Evolutionary conservation across 2,888 invertebrate species (phyloP).

Genomic region (Megamerina dolium): DNA sequence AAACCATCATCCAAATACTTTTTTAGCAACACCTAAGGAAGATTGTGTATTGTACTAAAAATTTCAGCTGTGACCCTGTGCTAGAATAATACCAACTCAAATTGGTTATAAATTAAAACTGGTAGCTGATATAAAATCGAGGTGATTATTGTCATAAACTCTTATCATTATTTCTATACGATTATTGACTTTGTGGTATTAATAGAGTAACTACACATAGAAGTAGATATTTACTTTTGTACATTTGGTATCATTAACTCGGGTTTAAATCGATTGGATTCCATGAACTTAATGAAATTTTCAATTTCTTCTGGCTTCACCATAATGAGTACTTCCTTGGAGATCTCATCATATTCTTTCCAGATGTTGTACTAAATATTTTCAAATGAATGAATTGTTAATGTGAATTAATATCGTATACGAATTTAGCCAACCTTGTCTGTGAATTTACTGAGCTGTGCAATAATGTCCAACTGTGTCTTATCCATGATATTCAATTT

Average conservation of each 20-base stretch:
- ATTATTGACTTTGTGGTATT: no score
- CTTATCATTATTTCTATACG: no score
- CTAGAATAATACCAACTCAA: no score
- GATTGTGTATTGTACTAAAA: no score
- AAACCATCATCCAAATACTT: no score
- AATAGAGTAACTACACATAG: no score
- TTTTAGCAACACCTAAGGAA: no score
- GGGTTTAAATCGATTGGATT: constrained; percentile 42
- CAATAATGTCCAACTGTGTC: constrained; percentile 50
- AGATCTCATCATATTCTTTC: constrained; percentile 42
- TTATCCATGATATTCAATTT: constrained; percentile 49
- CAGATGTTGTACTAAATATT: constrained; percentile 40
- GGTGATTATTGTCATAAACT: no score
- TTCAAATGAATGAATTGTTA: no score
- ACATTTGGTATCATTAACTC: constrained; percentile 55
- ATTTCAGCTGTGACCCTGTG: no score
- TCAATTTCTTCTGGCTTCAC: constrained; percentile 53
- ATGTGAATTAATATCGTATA: background rate
- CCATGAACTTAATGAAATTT: constrained; percentile 50
- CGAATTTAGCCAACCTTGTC: constrained; percentile 20
- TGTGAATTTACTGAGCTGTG: constrained; percentile 28
- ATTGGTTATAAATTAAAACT: no score
- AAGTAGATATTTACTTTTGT: constrained; percentile 57
- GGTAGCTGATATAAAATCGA: no score
- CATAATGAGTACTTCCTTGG: constrained; percentile 54